Percentiles rank a stretch among this genome's conserved stretches.
Conservation (phyloP, 2,113 vertebrate species). For the Podocnemis expansa region DNA sequence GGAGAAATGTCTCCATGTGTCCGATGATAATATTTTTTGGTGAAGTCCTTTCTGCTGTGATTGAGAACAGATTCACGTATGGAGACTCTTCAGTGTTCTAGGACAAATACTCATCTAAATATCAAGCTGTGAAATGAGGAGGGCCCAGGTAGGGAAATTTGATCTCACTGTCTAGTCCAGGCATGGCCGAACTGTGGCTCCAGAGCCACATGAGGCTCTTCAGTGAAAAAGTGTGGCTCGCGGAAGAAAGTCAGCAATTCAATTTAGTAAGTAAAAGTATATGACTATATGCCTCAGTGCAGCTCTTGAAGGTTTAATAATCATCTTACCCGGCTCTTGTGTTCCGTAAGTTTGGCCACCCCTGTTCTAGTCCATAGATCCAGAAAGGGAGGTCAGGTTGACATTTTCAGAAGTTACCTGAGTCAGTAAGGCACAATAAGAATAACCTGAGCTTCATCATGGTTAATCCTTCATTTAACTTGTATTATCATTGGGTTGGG, state of each 20-base stretch:
- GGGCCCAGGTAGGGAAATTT: background rate
- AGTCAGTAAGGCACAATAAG: background rate
- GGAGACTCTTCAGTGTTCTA: background rate
- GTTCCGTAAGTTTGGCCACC: too few species aligned
- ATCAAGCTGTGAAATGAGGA: background rate
- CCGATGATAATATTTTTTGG: background rate
- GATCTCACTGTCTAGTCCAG: background rate
- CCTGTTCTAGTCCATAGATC: background rate
- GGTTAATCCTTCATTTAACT: background rate
- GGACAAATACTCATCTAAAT: background rate
- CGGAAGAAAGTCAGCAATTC: too few species aligned
- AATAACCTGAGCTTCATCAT: background rate
- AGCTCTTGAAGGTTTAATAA: too few species aligned
- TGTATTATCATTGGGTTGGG: background rate
- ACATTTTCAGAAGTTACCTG: background rate
- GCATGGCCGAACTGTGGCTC: too few species aligned
- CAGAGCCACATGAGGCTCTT: too few species aligned
- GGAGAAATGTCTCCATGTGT: background rate
- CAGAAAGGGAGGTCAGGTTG: background rate
- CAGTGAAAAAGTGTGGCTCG: too few species aligned
- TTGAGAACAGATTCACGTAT: background rate
- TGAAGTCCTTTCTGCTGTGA: background rate
- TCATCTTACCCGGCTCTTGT: too few species aligned
- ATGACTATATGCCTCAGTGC: too few species aligned
- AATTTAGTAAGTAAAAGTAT: too few species aligned